These are phyloP conservation scores for Protobothrops flavoviridis DNA, from an alignment of 2,113 vertebrate species.

Conservation along the genomic window DNA sequence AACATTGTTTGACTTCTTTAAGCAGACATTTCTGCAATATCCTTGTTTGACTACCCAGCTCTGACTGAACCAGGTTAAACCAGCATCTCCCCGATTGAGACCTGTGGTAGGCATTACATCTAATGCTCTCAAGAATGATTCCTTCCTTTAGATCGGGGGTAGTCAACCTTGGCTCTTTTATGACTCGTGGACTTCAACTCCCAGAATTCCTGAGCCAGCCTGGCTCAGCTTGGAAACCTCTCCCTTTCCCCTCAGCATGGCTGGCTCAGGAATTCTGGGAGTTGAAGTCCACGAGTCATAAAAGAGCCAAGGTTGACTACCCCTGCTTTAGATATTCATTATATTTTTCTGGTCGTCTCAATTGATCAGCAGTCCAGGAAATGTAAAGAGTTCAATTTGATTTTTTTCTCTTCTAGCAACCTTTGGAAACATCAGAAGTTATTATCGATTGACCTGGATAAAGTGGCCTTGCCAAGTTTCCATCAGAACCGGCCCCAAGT, in stretches of 20 bases:
- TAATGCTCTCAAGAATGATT: not conserved
- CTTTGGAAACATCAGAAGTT: conserved; percentile 99
- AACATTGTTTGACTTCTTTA: not conserved
- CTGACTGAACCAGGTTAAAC: not conserved
- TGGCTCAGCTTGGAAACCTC: no score
- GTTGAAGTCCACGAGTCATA: no score
- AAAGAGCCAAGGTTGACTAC: no score
- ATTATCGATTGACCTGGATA: conserved; percentile 93
- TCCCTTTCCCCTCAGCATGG: no score
- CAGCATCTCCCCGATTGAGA: no score
- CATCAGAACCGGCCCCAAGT: conserved; percentile 92
- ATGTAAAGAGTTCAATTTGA: conserved; percentile 2
- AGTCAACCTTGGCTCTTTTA: no score
- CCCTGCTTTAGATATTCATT: not conserved
- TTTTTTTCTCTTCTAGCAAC: conserved; percentile 77
- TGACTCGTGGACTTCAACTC: no score
- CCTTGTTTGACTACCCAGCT: not conserved
- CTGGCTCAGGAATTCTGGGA: no score
- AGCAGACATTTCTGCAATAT: not conserved
- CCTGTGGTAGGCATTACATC: not conserved
- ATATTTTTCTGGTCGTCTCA: not conserved
- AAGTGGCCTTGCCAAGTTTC: conserved; percentile 89
- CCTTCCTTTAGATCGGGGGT: not conserved
- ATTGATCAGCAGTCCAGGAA: not conserved
- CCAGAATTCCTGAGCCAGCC: no score